These are phyloP conservation scores for Taurulus bubalis DNA, from an alignment of 2,113 vertebrate species.

Conservation along the genomic window DNA sequence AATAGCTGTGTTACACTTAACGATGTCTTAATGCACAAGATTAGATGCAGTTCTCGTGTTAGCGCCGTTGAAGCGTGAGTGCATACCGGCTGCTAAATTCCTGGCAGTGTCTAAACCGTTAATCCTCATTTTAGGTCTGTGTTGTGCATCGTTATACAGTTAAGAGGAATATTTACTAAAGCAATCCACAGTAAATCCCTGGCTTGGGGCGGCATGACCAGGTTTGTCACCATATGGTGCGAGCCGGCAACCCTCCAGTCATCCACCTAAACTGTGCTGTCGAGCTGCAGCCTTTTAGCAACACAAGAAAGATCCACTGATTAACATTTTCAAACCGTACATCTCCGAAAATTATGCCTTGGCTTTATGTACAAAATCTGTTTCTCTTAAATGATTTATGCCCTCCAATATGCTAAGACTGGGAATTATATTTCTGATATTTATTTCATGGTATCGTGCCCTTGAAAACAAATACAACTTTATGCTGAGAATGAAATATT, in stretches of 20 bases:
- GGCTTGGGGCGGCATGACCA: slow-evolving; percentile 69
- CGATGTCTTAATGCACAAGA: not conserved
- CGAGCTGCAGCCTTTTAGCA: slow-evolving; percentile 63
- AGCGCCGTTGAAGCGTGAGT: slow-evolving; percentile 1
- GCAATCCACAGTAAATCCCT: slow-evolving; percentile 76
- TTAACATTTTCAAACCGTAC: slow-evolving; percentile 72
- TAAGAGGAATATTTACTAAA: slow-evolving; percentile 79
- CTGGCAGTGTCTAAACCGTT: slow-evolving; percentile 52
- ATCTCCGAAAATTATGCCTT: slow-evolving; percentile 74
- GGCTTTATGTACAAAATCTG: slow-evolving; percentile 80
- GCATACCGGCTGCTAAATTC: slow-evolving; percentile 33
- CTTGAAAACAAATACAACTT: slow-evolving; percentile 85
- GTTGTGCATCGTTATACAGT: slow-evolving; percentile 62
- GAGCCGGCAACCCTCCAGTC: slow-evolving; percentile 70
- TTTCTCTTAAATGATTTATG: slow-evolving; percentile 81
- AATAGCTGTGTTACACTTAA: not conserved
- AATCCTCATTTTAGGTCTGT: slow-evolving; percentile 62
- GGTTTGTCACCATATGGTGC: slow-evolving; percentile 78
- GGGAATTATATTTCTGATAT: slow-evolving; percentile 81
- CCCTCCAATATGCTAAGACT: slow-evolving; percentile 77
- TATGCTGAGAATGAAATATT: slow-evolving; percentile 85
- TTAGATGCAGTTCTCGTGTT: not conserved
- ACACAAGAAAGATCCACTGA: slow-evolving; percentile 60
- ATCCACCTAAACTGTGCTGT: slow-evolving; percentile 74
- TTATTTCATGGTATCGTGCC: slow-evolving; percentile 81